phyloP scores from a whole-genome alignment of 2,888 invertebrate species.

The Oscheius sp. region DNA sequence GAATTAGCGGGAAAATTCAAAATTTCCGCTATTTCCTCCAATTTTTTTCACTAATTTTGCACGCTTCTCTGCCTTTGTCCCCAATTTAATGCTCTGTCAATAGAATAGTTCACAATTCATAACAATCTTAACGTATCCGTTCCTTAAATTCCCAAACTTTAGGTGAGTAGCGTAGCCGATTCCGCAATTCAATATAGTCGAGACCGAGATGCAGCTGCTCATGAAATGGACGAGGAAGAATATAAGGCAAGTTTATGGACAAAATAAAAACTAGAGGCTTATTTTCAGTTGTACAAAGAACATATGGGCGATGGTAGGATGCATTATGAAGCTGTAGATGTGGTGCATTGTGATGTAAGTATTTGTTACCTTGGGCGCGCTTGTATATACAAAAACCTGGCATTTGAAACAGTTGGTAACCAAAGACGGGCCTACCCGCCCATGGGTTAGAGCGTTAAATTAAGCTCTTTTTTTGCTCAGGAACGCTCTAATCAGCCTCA shows the following conservation, averaged over 20 bases:
- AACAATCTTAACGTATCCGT: no score
- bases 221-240: constrained; percentile 25
- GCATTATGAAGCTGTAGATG: constrained; percentile 20
- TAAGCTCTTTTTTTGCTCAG: no score
- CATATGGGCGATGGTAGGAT: background rate
- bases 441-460: no score
- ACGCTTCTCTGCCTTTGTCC: background rate
- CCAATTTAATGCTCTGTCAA: background rate
- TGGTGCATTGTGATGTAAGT: constrained; percentile 36
- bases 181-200: constrained; percentile 34
- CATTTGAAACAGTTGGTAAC: no score
- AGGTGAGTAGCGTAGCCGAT: constrained; percentile 38
- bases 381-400: no score
- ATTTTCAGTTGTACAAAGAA: constrained; percentile 32
- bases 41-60: background rate
- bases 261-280: background rate
- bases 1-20: background rate
- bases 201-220: constrained; percentile 14
- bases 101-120: no score
- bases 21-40: background rate
- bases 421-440: no score
- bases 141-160: background rate
- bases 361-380: no score
- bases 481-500: no score
- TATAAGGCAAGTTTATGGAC: background rate